Conservation (phyloP, 2,113 vertebrate genomes). For the Cryptomyrus ogoouensis region DNA sequence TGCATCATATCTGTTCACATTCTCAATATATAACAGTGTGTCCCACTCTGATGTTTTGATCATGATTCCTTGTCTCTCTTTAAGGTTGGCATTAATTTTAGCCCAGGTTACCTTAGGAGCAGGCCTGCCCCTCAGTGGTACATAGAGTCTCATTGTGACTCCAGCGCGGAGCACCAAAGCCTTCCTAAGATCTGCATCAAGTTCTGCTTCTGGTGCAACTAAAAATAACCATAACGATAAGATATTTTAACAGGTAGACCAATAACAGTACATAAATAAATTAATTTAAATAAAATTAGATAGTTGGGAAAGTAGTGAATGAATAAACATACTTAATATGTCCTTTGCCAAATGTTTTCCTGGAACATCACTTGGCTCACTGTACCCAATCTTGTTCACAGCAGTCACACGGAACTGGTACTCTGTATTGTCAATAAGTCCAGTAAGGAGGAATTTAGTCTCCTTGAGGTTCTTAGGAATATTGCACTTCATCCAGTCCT, state of each 20-base stretch:
- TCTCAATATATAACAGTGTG: slow-evolving; percentile 82
- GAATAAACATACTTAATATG: slow-evolving; percentile 79
- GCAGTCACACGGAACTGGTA: slow-evolving; percentile 91
- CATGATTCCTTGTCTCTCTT: slow-evolving; percentile 79
- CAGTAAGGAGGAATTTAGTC: slow-evolving; percentile 78
- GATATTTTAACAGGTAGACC: background rate
- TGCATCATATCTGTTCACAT: slow-evolving; percentile 90
- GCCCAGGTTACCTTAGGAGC: slow-evolving; percentile 90
- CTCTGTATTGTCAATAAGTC: slow-evolving; percentile 76
- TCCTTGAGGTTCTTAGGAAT: slow-evolving; percentile 84
- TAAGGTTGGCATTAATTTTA: slow-evolving; percentile 80
- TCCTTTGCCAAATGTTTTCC: slow-evolving; percentile 86
- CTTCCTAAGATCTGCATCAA: slow-evolving; percentile 92
- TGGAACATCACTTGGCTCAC: slow-evolving; percentile 92
- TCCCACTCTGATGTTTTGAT: slow-evolving; percentile 94
- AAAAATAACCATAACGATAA: slow-evolving; percentile 16
- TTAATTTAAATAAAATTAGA: background rate
- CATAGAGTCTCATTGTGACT: slow-evolving; percentile 92
- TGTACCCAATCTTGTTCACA: slow-evolving; percentile 91
- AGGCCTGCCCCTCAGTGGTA: slow-evolving; percentile 89
- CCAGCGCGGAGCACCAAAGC: slow-evolving; percentile 85
- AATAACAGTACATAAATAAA: background rate
- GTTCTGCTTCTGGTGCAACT: slow-evolving; percentile 93
- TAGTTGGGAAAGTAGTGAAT: background rate
- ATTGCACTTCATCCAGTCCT: slow-evolving; percentile 89